Percentiles rank a stretch among this genome's conserved stretches.
Conservation (phyloP, 1,140 invertebrate species). For the Drosophila ogumai region DNA sequence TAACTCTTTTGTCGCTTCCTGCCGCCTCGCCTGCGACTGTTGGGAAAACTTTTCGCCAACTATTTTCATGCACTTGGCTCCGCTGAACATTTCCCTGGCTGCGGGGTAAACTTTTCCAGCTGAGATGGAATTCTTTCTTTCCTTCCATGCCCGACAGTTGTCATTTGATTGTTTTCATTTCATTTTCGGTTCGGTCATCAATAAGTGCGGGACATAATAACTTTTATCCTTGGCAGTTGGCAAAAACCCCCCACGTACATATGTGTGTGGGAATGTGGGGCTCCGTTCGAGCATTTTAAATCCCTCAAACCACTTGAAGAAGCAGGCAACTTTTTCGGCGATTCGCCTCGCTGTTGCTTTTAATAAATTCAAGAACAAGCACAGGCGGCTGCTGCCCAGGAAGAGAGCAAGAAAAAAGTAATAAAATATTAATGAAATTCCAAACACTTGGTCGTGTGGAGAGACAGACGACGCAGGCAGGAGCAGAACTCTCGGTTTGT, state of each 20-base stretch:
- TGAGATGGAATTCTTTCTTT: slow-evolving; percentile 37
- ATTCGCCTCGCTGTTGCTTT: slow-evolving; percentile 48
- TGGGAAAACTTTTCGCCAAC: slow-evolving; percentile 43
- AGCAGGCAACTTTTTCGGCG: slow-evolving; percentile 14
- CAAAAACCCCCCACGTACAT: not conserved
- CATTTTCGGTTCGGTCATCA: slow-evolving; percentile 71
- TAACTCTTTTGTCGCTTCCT: slow-evolving; percentile 29
- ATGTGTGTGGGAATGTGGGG: slow-evolving; percentile 4
- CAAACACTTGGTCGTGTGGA: slow-evolving; percentile 78
- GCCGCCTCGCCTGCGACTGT: slow-evolving; percentile 14
- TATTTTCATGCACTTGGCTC: slow-evolving; percentile 55
- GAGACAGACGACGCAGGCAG: slow-evolving; percentile 25
- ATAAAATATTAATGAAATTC: slow-evolving; percentile 85
- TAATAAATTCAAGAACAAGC: slow-evolving; percentile 76
- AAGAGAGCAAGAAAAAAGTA: slow-evolving; percentile 59
- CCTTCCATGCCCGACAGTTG: slow-evolving; percentile 53
- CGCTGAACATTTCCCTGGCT: slow-evolving; percentile 20
- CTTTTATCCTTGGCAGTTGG: slow-evolving; percentile 24
- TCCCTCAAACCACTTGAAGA: not conserved
- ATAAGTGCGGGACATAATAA: slow-evolving; percentile 57
- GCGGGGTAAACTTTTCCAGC: slow-evolving; percentile 38
- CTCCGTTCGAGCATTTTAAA: slow-evolving; percentile 7
- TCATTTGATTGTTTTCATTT: slow-evolving; percentile 79
- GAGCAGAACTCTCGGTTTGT: slow-evolving; percentile 24
- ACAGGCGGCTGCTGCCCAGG: slow-evolving; percentile 30